Conservation (phyloP, 1,140 invertebrate species). For the Stratiolaelaps scimitus region DNA sequence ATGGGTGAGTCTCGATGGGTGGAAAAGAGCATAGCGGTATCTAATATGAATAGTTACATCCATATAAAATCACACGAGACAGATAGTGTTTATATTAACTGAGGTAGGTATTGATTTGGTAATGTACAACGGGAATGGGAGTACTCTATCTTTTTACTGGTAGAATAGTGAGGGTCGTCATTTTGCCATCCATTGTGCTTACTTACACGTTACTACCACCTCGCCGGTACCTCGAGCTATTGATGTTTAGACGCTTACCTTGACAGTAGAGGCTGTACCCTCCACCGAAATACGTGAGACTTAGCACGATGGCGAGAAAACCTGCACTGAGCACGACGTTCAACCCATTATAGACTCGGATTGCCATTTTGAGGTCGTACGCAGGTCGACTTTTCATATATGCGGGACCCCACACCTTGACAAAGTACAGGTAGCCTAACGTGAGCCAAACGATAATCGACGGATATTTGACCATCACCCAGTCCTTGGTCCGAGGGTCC, state of each 20-base stretch:
- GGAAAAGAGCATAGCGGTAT: too few species aligned
- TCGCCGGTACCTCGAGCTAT: background rate
- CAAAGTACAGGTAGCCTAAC: slow-evolving; percentile 40
- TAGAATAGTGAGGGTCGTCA: too few species aligned
- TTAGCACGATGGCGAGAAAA: slow-evolving; percentile 2
- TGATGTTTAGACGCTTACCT: background rate
- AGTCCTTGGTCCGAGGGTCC: slow-evolving; percentile 44
- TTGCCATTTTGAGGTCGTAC: slow-evolving; percentile 40
- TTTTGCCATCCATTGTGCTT: too few species aligned
- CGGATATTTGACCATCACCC: slow-evolving; percentile 44
- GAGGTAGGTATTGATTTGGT: too few species aligned
- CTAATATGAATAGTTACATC: too few species aligned
- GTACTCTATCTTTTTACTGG: too few species aligned
- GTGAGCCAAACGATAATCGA: slow-evolving; percentile 41
- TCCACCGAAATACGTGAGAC: slow-evolving; percentile 1
- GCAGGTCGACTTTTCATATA: slow-evolving; percentile 42
- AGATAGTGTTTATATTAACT: too few species aligned
- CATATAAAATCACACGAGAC: too few species aligned
- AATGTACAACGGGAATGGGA: too few species aligned
- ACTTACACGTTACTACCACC: too few species aligned
- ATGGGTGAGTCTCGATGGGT: too few species aligned
- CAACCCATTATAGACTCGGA: slow-evolving; percentile 42
- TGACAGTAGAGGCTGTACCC: slow-evolving; percentile 13
- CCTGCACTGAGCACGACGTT: slow-evolving; percentile 22
- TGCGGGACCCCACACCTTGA: slow-evolving; percentile 41